Conservation (phyloP, 37 sponge, comb jelly and placozoan genomes). For the Axinella damicornis region DNA sequence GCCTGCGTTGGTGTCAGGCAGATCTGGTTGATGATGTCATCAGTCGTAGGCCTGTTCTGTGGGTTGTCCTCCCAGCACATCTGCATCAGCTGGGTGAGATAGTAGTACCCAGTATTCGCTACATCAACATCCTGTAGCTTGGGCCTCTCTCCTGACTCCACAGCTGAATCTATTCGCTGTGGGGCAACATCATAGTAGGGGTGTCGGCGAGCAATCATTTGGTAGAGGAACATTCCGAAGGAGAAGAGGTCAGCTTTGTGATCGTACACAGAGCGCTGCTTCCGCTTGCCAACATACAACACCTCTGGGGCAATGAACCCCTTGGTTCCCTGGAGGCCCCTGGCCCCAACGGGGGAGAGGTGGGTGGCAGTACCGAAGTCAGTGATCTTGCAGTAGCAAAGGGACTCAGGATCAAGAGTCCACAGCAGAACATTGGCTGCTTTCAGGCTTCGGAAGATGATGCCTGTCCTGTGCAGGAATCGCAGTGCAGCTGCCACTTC, state of each 20-base stretch:
- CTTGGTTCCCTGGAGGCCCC: constrained; percentile 80
- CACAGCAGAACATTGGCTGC: constrained; percentile 91
- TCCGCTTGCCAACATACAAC: constrained; percentile 71
- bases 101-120: constrained; percentile 58
- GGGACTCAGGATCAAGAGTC: constrained; percentile 81
- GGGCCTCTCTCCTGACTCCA: constrained; percentile 76
- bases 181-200: constrained; percentile 69
- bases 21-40: constrained; percentile 43
- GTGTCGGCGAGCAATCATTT: constrained; percentile 80
- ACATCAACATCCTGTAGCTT: constrained; percentile 65
- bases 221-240: constrained; percentile 89
- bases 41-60: constrained; percentile 51
- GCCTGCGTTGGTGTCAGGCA: constrained; percentile 44
- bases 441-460: constrained; percentile 92
- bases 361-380: constrained; percentile 87
- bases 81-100: constrained; percentile 80
- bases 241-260: constrained; percentile 89
- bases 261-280: constrained; percentile 75
- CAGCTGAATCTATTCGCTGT: constrained; percentile 56
- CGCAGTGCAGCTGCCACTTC: constrained; percentile 87
- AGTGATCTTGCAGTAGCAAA: constrained; percentile 86
- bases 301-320: constrained; percentile 96
- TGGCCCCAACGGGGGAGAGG: constrained; percentile 70
- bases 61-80: constrained; percentile 87
- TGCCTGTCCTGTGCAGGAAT: constrained; percentile 77